phyloP scores from a whole-genome alignment of 2,888 invertebrate species.

The Endotricha flammealis region DNA sequence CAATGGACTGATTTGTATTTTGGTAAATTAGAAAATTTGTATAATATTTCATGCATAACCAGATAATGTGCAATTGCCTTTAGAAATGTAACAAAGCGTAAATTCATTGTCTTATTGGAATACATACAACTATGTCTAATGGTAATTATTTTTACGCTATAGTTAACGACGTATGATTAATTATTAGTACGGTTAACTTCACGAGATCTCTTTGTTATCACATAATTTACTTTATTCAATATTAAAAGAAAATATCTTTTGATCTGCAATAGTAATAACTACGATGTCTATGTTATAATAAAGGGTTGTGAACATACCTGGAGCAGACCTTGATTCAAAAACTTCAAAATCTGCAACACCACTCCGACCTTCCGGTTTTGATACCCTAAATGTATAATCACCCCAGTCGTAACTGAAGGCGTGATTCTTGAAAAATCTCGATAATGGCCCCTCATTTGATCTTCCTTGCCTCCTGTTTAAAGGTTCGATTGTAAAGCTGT shows the following conservation, averaged over 20 bases:
- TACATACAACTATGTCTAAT: neutral
- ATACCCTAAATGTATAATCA: slow-evolving; percentile 71
- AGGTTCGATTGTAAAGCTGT: slow-evolving; percentile 76
- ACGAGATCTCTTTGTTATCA: too few species aligned
- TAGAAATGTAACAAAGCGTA: slow-evolving; percentile 20
- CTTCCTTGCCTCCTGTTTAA: slow-evolving; percentile 56
- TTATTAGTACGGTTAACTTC: too few species aligned
- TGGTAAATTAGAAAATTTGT: too few species aligned
- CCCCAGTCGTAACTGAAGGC: slow-evolving; percentile 76
- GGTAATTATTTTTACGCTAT: neutral
- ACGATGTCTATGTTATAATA: neutral
- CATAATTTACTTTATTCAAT: neutral
- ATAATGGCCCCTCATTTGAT: slow-evolving; percentile 49
- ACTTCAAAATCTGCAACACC: slow-evolving; percentile 70
- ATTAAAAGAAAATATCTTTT: neutral
- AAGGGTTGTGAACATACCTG: slow-evolving; percentile 48
- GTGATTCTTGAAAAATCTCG: slow-evolving; percentile 68
- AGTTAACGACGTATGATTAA: neutral
- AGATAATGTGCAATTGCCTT: slow-evolving; percentile 1
- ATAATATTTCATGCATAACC: neutral
- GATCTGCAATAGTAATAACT: neutral
- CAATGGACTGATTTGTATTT: too few species aligned
- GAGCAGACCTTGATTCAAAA: slow-evolving; percentile 62
- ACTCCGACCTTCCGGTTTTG: slow-evolving; percentile 61
- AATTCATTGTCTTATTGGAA: neutral